phyloP scores from a whole-genome alignment of 2,797 vertebrate species.

The Danionella dracula region DNA sequence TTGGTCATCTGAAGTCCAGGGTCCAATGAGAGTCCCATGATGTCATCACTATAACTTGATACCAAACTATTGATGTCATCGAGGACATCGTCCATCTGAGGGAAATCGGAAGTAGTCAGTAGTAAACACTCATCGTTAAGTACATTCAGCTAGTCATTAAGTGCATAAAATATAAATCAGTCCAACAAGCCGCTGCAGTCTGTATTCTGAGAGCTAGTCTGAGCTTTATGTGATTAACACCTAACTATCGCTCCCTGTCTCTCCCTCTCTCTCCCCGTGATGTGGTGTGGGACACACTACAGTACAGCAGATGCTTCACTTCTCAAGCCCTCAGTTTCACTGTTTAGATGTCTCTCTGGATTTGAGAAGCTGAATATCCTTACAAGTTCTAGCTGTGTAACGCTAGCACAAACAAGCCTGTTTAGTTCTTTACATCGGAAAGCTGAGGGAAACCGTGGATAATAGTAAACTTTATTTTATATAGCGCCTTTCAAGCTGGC shows the following conservation, averaged over 20 bases:
- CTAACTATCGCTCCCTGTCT: neutral
- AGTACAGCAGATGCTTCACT: neutral
- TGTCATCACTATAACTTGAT: conserved; percentile 97
- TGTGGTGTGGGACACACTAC: neutral
- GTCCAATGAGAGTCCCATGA: conserved; percentile 87
- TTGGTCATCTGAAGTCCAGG: conserved; percentile 92
- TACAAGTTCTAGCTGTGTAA: no score
- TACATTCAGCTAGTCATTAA: neutral
- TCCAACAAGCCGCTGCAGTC: neutral
- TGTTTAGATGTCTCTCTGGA: neutral
- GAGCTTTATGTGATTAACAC: neutral
- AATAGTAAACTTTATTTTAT: no score
- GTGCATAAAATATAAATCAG: neutral
- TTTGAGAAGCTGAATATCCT: neutral
- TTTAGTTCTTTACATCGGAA: no score
- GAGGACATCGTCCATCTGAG: conserved; percentile 97
- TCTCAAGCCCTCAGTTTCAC: neutral
- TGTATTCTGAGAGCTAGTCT: neutral
- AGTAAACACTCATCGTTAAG: neutral
- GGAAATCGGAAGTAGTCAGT: neutral
- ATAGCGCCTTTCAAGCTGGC: no score
- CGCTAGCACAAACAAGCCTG: no score
- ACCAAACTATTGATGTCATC: conserved; percentile 98
- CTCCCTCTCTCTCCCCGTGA: neutral
- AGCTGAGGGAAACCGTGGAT: no score